Base-by-base conservation (phyloP, 2,888 invertebrate species). In the Heteropelma amictum region DNA sequence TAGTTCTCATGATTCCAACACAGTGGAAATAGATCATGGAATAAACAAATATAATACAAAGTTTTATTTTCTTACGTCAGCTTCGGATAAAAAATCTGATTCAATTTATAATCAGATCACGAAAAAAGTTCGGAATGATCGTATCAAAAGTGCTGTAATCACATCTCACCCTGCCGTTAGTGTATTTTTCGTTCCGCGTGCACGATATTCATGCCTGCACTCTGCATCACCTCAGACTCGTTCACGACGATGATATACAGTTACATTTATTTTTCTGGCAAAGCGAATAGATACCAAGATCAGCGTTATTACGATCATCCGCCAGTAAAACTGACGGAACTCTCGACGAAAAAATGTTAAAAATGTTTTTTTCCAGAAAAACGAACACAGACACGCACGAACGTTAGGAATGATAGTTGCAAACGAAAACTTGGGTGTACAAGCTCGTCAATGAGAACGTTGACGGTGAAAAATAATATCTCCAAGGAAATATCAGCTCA, bases 401-500 rank as follows among this genome's bases (percentile, higher is more conserved):
- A 23, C 47, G 21, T n/a, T 12, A 12, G 14, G 6, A 10, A 8
- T 17, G 45, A 17, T n/a, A 35, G 7, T n/a, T 21, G 21, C 38
- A 17, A 33, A 33, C 6, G 5, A 42, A 42, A 42, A 17, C 1
- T 14, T 8, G 8, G 2, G 17, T 33, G 10, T 10, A 23, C 8
- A n/a, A 8, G 4, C 12, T 38, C 33, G 56, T 30, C 8, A 51
- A 30, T 17, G 30, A 51, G 49, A 28, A 12, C 19, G 35, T 17
- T 28, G 23, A 42, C 64, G 58, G 64, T 71, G 64, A 12, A 64
- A 68, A 71, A 71, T 58, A 58, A 64, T 42, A 54, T 54, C 38
- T 30, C 53, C 51, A 26, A 26, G 30, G 28, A 28, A 42, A 58
- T 17, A 17, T 17, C 28, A 28, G 30, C 60, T 23, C n/a, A 30